Evolutionary conservation across 2,797 vertebrate species (phyloP), one percentile per base, ranked within the genome.

Genomic region (Melanotaenia pygmaea): DNA sequence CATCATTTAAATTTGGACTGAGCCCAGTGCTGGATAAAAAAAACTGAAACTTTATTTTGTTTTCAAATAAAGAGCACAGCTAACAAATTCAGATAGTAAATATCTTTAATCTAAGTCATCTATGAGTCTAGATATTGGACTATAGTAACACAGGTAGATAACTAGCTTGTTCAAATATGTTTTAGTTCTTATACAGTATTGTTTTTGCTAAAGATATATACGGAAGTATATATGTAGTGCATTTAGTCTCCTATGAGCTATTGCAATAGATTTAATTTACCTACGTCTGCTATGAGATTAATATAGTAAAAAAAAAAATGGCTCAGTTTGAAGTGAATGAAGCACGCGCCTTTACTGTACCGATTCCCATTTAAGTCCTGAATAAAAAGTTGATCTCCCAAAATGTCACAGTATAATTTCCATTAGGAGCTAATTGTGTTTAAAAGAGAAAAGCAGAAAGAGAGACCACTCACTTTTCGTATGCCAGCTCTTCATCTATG

Each of bases 401-500:
- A 26, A 56, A 12, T 53, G 50, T 13, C 11, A 24, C 20, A 12
- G 50, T 53, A 11, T 14, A 53, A 53, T 26, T 11, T 4, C 5
- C 22, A 53, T 22, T 53, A 22, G 22, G 8, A 53, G n/a, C 22
- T 37, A 51, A 65, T 20, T 7, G 0, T 50, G 16, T 22, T n/a
- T 9, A 59, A 45, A 73, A 57, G 34, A n/a, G 18, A 60, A 34
- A 65, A 0, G 8, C 14, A 3, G 3, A 34, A 34, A 11, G 20
- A 37, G 1, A 75, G 1, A 38, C 6, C 16, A 95, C 97, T 96
- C 94, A 99, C 98, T 99, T 99, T 81, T 99, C 98, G 89, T 99
- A 99, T 0, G 96, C 93, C 80, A 98, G 91, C 90, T 99, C 98
- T 76, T 99, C 97, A 85, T 99, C 98, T 83, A 96, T 94, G 93